These are phyloP conservation scores for Eucera pruinosa DNA, from an alignment of 2,888 invertebrate genomes.

Conservation along the genomic window DNA sequence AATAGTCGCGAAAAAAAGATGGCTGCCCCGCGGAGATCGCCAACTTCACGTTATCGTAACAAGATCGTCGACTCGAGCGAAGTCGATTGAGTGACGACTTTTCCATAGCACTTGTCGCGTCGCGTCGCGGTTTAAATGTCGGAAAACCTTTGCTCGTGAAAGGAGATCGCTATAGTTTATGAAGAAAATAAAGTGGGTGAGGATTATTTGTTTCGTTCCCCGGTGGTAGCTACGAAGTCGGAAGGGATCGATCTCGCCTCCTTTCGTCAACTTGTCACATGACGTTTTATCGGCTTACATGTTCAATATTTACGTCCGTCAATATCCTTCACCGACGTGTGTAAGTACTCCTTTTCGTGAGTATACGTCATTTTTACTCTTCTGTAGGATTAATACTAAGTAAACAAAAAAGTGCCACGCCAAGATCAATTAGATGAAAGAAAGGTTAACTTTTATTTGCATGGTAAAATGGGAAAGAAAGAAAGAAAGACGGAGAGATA, in stretches of 20 bases:
- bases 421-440: too few species aligned
- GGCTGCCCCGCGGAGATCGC: background rate
- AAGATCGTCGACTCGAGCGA: background rate
- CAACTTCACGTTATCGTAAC: constrained; percentile 5
- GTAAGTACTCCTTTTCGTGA: background rate
- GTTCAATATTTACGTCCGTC: constrained; percentile 41
- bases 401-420: background rate
- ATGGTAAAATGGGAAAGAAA: background rate
- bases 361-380: background rate
- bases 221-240: background rate
- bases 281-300: constrained; percentile 22
- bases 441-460: too few species aligned
- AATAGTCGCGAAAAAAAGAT: constrained; percentile 9
- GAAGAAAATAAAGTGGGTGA: background rate
- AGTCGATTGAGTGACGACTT: constrained; percentile 5
- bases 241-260: constrained; percentile 25
- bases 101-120: background rate
- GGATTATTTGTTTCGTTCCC: constrained; percentile 4
- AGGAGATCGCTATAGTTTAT: background rate
- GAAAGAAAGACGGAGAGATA: background rate
- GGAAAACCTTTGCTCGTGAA: background rate
- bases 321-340: background rate
- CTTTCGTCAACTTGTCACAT: constrained; percentile 8
- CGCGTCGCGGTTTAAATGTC: background rate
- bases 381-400: background rate